Conservation (phyloP, 2,113 vertebrate species). For the Dromas ardeola region DNA sequence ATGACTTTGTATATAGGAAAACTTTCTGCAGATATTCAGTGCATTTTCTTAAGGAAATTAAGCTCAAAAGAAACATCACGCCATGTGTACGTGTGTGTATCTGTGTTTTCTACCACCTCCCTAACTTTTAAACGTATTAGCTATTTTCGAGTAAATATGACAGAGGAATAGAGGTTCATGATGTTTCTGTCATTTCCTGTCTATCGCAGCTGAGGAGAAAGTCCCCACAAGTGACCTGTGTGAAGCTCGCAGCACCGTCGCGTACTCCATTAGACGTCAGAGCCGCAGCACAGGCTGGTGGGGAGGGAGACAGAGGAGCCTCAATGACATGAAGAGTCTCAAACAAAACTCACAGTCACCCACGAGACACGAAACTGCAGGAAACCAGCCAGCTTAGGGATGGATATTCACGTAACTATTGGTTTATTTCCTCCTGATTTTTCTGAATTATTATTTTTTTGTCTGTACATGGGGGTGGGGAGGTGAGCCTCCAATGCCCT, state of each 20-base stretch:
- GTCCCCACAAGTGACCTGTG: neutral
- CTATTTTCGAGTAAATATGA: neutral
- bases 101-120: neutral
- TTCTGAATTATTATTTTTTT: neutral
- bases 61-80: rapidly evolving
- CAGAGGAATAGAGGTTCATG: neutral
- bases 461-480: neutral
- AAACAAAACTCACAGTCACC: neutral
- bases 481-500: neutral
- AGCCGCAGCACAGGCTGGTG: neutral
- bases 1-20: neutral
- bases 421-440: neutral
- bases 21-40: neutral
- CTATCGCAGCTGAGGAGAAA: neutral
- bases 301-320: neutral
- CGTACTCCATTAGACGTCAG: rapidly evolving
- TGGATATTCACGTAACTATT: rapidly evolving
- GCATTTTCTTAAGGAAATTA: neutral
- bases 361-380: neutral
- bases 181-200: neutral
- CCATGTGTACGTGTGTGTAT: rapidly evolving
- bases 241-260: neutral
- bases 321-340: neutral
- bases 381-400: neutral
- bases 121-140: neutral